Conservation (phyloP, 2,888 invertebrate species). For the Deilephila elpenor region DNA sequence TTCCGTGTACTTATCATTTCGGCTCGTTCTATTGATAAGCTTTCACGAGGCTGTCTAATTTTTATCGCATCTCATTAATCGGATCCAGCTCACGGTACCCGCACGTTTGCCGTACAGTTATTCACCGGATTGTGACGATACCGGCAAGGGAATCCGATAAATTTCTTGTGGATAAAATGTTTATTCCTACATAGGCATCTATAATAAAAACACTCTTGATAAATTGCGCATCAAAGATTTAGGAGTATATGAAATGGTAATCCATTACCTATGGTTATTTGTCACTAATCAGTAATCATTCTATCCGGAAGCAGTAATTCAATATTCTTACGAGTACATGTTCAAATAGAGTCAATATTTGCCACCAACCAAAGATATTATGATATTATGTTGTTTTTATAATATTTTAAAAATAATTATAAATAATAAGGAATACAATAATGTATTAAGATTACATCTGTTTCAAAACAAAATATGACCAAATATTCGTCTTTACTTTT, state of each 20-base stretch:
- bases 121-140: background rate
- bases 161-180: background rate
- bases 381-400: too few species aligned
- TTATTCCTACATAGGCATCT: background rate
- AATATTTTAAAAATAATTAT: too few species aligned
- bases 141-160: background rate
- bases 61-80: conserved; percentile 25
- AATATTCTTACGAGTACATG: too few species aligned
- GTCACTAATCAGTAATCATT: background rate
- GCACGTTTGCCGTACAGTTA: background rate
- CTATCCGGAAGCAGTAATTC: too few species aligned
- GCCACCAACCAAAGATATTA: background rate
- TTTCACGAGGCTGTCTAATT: conserved; percentile 22
- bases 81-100: background rate
- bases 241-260: too few species aligned
- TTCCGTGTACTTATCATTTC: background rate
- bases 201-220: background rate
- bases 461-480: too few species aligned
- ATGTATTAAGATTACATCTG: too few species aligned
- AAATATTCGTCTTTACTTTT: too few species aligned
- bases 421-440: too few species aligned
- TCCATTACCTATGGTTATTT: background rate
- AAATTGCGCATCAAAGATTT: too few species aligned
- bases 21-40: conserved; percentile 9
- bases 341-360: background rate